Conservation (phyloP, 2,888 invertebrate species). For the Melangyna quadrimaculata region DNA sequence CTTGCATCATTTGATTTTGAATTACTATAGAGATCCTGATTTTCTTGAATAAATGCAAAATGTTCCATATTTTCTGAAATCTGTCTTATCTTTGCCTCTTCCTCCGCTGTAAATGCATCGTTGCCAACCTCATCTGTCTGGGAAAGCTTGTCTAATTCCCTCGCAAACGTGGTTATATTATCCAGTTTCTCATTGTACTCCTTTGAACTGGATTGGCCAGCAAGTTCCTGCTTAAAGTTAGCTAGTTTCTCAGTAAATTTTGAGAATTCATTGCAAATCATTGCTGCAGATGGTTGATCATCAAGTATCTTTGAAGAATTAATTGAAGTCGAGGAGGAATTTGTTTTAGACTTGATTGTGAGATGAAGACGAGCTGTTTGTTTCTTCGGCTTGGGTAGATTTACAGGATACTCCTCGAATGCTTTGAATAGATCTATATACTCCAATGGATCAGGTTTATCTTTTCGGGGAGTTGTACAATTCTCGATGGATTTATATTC, state of each 20-base stretch:
- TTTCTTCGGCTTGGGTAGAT: slow-evolving; percentile 75
- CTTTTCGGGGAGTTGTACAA: slow-evolving; percentile 69
- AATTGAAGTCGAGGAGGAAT: slow-evolving; percentile 42
- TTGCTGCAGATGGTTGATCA: slow-evolving; percentile 72
- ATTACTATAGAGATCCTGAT: slow-evolving; percentile 64
- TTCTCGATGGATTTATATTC: slow-evolving; percentile 72
- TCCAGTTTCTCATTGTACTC: slow-evolving; percentile 73
- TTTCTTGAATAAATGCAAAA: slow-evolving; percentile 75
- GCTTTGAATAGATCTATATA: slow-evolving; percentile 76
- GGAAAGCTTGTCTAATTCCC: slow-evolving; percentile 76
- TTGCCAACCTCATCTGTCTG: slow-evolving; percentile 65
- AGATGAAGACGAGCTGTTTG: slow-evolving; percentile 73
- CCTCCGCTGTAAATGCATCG: slow-evolving; percentile 74
- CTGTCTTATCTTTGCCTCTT: slow-evolving; percentile 72
- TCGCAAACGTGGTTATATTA: slow-evolving; percentile 75
- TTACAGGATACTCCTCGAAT: slow-evolving; percentile 77
- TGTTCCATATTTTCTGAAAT: slow-evolving; percentile 76
- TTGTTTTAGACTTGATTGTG: slow-evolving; percentile 59
- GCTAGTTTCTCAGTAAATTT: slow-evolving; percentile 75
- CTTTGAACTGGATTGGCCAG: slow-evolving; percentile 57
- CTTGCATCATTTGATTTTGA: neutral
- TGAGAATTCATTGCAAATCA: slow-evolving; percentile 74
- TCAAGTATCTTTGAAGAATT: slow-evolving; percentile 62
- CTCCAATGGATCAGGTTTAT: slow-evolving; percentile 72
- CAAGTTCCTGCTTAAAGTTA: slow-evolving; percentile 71